Conservation (phyloP, 1,140 invertebrate genomes). For the Heliconius congener region DNA sequence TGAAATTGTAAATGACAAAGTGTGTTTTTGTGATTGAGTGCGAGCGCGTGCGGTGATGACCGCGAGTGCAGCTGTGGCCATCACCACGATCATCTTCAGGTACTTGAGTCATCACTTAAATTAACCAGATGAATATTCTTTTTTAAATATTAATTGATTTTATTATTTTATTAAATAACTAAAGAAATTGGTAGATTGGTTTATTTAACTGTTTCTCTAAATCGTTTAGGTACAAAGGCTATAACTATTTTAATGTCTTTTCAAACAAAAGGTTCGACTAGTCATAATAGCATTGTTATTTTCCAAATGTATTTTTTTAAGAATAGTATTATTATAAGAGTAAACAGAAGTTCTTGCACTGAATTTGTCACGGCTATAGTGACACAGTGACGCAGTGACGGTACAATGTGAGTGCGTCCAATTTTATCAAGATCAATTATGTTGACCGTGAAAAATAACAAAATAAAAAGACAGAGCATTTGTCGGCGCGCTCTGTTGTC, state of each 20-base stretch:
- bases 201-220: too few relatives aligned
- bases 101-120: neutral
- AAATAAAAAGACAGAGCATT: neutral
- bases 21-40: neutral
- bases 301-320: too few relatives aligned
- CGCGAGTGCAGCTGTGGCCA: neutral
- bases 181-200: too few relatives aligned
- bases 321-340: too few relatives aligned
- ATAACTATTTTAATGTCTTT: too few relatives aligned
- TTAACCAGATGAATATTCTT: too few relatives aligned
- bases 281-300: too few relatives aligned
- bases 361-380: neutral
- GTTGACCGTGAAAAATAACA: neutral
- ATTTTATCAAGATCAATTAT: neutral
- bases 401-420: neutral
- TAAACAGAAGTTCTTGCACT: neutral
- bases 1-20: neutral
- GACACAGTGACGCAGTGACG: neutral
- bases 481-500: neutral
- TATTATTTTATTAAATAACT: too few relatives aligned
- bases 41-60: slow-evolving; percentile 17
- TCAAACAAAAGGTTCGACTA: too few relatives aligned
- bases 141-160: too few relatives aligned
- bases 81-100: neutral
- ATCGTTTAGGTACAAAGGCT: neutral